Base-by-base conservation (phyloP, 2,113 vertebrate genomes). In the Corvus moneduloides region DNA sequence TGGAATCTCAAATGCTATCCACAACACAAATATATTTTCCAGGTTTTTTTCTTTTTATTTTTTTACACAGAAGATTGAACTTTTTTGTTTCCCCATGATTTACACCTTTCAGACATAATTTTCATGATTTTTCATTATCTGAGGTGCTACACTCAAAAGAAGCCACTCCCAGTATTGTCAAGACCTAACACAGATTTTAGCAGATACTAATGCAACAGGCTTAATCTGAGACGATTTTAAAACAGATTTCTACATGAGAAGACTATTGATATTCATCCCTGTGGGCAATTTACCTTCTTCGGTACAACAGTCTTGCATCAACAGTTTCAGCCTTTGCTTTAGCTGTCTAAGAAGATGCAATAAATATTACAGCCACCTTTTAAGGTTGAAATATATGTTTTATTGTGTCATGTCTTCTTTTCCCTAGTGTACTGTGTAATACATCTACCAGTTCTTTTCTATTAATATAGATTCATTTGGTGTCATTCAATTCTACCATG, bases 1-100 rank as follows among this genome's bases (percentile, higher is more conserved):
- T 0, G 0, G 9, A 59, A 48, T 79, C 16, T 67, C n/a, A 58
- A 58, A 78, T 27, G 5, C 4, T 44, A 52, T 33, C 24, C 5
- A 16, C 37, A 52, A 43, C 9, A 43, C 11, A 77, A 75, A 77
- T 30, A 18, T 10, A 61, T 73, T 76, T 37, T 14, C 22, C 15
- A 54, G 14, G 4, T 21, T 6, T 41, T 26, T 27, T 58, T 26
- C 0, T 12, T 24, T 62, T 23, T 14, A 2, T 18, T 35, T 30
- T 24, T 73, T 28, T 30, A 35, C 22, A 27, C 11, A 28, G 33
- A 64, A 88, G 9, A 48, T 22, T 51, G 49, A 39, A 39, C 4
- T 1, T 4, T 63, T 73, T 56, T 48, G 1, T 17, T 91, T 61
- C 7, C 9, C 13, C 2, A 16, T 22, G 16, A 12, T 62, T 84